These are phyloP conservation scores for Volucella bombylans DNA, from an alignment of 2,888 invertebrate genomes.

Conservation along the genomic window DNA sequence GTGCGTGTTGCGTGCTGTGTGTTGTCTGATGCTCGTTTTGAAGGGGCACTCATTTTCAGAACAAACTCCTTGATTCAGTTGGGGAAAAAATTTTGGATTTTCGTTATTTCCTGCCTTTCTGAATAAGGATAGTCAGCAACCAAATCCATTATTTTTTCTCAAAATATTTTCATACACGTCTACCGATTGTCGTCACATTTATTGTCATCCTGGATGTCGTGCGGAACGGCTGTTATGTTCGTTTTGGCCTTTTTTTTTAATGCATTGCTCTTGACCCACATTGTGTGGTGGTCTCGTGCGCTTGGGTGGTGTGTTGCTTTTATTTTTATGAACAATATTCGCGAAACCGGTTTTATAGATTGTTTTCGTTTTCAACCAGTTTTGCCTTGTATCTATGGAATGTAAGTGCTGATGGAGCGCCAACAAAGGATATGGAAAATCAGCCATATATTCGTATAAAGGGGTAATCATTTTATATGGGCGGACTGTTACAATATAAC, in stretches of 20 bases:
- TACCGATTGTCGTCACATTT: neutral
- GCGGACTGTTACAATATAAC: conserved; percentile 7
- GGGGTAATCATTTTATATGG: neutral
- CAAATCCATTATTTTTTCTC: no score
- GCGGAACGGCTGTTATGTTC: conserved; percentile 11
- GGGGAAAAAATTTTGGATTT: neutral
- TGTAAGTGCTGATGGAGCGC: neutral
- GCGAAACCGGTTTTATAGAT: conserved; percentile 59
- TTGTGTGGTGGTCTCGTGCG: conserved; percentile 22
- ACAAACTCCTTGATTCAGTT: no score
- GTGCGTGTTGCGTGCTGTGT: conserved; percentile 29
- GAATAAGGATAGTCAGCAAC: neutral
- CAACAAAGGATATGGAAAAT: conserved; percentile 14
- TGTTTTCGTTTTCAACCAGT: conserved; percentile 45
- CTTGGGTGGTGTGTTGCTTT: conserved; percentile 4
- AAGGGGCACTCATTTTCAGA: no score
- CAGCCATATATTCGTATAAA: neutral
- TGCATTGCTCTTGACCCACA: conserved; percentile 61
- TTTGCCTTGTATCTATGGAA: conserved; percentile 13
- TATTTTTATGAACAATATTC: conserved; percentile 7
- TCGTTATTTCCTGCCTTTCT: neutral
- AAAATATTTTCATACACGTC: no score
- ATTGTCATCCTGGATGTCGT: conserved; percentile 9
- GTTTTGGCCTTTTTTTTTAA: conserved; percentile 2
- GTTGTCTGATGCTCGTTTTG: no score